These are phyloP conservation scores for Ceyx cyanopectus DNA, from an alignment of 2,113 vertebrate genomes.

Conservation along the genomic window DNA sequence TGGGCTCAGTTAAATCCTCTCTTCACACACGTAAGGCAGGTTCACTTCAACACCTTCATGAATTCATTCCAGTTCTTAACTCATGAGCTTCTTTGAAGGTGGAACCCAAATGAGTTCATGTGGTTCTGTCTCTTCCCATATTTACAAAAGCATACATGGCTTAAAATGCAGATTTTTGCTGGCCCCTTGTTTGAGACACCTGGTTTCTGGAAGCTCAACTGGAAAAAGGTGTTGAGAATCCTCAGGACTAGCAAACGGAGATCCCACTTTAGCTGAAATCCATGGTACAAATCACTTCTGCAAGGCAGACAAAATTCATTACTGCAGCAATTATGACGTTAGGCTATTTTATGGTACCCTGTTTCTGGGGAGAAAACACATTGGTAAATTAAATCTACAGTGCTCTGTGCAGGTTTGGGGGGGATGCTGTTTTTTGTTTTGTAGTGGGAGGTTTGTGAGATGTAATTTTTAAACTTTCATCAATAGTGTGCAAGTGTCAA, in stretches of 20 bases:
- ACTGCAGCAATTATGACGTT: background rate
- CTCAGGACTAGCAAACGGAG: background rate
- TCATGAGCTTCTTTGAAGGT: background rate
- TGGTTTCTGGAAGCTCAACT: background rate
- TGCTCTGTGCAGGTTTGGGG: background rate
- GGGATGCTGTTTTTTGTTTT: background rate
- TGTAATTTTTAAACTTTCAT: background rate
- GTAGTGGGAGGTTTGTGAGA: background rate
- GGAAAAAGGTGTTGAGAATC: background rate
- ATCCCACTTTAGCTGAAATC: background rate
- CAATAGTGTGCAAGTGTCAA: background rate
- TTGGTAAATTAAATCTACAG: background rate
- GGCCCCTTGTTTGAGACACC: background rate
- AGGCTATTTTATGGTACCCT: background rate
- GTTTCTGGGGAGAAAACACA: background rate
- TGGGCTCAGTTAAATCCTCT: background rate
- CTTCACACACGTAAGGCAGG: background rate
- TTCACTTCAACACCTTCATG: background rate
- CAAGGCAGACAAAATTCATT: background rate
- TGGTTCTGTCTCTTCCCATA: background rate
- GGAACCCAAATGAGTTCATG: background rate
- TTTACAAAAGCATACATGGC: background rate
- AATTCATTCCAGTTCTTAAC: background rate
- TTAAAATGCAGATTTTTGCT: background rate
- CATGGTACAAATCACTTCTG: background rate